Base-by-base conservation (phyloP, 2,113 vertebrate genomes). In the Dromiciops gliroides region DNA sequence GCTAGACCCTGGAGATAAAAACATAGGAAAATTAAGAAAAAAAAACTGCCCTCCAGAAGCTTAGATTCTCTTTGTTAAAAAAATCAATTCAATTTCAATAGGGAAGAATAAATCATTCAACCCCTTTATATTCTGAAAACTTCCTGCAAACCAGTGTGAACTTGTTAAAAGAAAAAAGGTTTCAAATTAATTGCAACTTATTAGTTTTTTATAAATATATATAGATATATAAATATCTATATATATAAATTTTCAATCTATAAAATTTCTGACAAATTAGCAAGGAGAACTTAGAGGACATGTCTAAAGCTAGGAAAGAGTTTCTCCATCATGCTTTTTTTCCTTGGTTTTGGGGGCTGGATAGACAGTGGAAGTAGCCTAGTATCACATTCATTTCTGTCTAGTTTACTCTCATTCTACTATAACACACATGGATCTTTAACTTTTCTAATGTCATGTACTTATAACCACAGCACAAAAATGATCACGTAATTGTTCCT, bases 81-180 rank as follows among this genome's bases (percentile, higher is more conserved):
- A 94, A 56, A n/a, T 95, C 50, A 92, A 11, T 95, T 90, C 47
- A 92, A 51, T 90, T 44, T 53, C 28, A 96, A 11, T 50, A 83
- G 49, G 50, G 67, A 96, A 97, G 94, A 96, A 52, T 44, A 88
- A 50, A 52, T 94, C 88, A 90, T 37, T 44, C 67, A 83, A 83
- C 16, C 5, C 37, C 5, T 44, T 83, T 93, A 0, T 94, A 90
- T 94, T 95, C 95, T 92, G 92, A 96, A 95, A 94, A 24, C 47
- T 95, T 19, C 95, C 93, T 94, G 50, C 31, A 93, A 95, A 95
- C 28, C 89, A 95, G 48, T 67, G 11, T 49, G 50, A 94, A n/a
- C 89, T 91, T 52, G 8, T 93, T 93, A 48, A 95, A 92, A 94
- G 89, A 90, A 90, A 28, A 44, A 23, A n/a, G 48, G 89, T 60